Evolutionary conservation across 2,888 invertebrate species (phyloP).

Genomic region (Ophraella communa): DNA sequence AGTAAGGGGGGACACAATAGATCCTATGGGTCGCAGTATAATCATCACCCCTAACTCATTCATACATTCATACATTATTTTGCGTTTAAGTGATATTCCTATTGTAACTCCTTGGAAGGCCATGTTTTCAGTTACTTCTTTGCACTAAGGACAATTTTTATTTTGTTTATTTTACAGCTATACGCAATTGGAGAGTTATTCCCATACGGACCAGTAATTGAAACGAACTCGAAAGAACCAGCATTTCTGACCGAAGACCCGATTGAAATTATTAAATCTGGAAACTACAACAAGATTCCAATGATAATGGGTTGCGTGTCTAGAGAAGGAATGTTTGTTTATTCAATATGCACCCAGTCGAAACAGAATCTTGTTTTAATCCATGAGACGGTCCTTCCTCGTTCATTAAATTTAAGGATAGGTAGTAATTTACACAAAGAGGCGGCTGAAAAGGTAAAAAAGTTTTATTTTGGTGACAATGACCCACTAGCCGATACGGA

Average conservation of each 20-base stretch:
- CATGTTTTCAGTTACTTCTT: too few relatives aligned
- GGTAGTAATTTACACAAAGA: slow-evolving; percentile 41
- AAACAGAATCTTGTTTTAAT: slow-evolving; percentile 35
- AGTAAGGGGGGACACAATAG: too few relatives aligned
- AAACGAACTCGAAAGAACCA: slow-evolving; percentile 40
- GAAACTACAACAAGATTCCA: slow-evolving; percentile 53
- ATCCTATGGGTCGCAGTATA: too few relatives aligned
- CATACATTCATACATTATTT: too few relatives aligned
- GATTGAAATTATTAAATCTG: slow-evolving; percentile 46
- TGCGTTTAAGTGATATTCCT: too few relatives aligned
- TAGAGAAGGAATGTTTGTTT: slow-evolving; percentile 51
- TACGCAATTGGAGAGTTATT: slow-evolving; percentile 28
- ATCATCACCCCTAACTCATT: too few relatives aligned
- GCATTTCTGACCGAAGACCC: slow-evolving; percentile 51
- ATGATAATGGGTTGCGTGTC: slow-evolving; percentile 53
- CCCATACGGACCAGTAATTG: slow-evolving; percentile 45
- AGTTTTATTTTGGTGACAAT: slow-evolving; percentile 49
- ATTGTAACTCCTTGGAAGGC: too few relatives aligned
- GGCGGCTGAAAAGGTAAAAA: slow-evolving; percentile 41
- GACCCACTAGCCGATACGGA: slow-evolving; percentile 38
- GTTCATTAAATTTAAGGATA: slow-evolving; percentile 42
- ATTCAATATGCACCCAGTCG: slow-evolving; percentile 15
- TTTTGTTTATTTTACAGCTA: slow-evolving; percentile 15
- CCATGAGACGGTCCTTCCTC: slow-evolving; percentile 43
- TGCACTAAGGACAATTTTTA: too few relatives aligned